Base-by-base conservation (phyloP, 23 tunicate genomes). In the Trididemnum miniatum region DNA sequence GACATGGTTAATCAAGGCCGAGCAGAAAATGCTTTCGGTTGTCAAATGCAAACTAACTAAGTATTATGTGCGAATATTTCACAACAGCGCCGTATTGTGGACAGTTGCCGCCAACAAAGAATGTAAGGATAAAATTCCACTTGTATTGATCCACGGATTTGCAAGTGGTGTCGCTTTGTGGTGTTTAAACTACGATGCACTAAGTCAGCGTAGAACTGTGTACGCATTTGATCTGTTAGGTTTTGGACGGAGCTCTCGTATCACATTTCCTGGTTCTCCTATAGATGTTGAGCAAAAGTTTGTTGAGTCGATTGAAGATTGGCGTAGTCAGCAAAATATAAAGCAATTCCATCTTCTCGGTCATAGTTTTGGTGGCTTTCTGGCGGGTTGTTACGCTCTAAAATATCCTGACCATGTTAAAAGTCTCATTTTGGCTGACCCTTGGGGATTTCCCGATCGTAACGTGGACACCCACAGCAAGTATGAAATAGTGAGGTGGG, bases 281-380 rank as follows among this genome's bases (percentile, higher is more conserved):
- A 29, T 73, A 2, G 34, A 65, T 5, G n/a, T 69, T 12, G 85
- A 81, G 35, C 23, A 81, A 26, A 34, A 81, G 26, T 81, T 72
- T 31, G 80, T 81, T 7, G 59, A 33, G 7, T 81, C 85, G 4
- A 81, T 81, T 35, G 85, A 81, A 67, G 78, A 81, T 1, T 81
- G 85, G 85, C 31, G 85, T n/a, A 20, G 72, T 26, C 59, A 69
- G 82, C 31, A 30, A 40, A 60, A 60, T 1, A 32, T 81, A 2
- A 59, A 81, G 26, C 24, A 81, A 34, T 32, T 81, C 25, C 37
- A 40, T 65, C 30, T 81, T 2, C 75, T 81, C 12, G 85, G 85
- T 63, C 85, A 81, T 71, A 81, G 85, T 35, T 81, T 81, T 72
- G 85, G 85, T 22, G 85, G 85, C 25, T 81, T 34, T 28, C 29